Conservation (phyloP, 2,888 invertebrate species). For the Lydus trimaculatus region DNA sequence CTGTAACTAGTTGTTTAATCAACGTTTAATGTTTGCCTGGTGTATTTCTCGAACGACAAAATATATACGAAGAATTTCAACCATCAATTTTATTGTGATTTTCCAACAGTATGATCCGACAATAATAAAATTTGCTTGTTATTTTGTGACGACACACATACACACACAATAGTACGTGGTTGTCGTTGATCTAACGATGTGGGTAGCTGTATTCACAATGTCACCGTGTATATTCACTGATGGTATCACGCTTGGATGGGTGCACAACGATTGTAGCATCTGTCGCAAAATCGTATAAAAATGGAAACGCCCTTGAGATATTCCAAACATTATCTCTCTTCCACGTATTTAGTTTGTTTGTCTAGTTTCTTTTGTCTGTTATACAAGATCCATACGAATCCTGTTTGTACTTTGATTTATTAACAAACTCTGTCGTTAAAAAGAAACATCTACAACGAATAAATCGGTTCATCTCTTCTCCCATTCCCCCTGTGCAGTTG, state of each 20-base stretch:
- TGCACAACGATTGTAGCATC: conserved; percentile 36
- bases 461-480: not conserved
- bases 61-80: conserved; percentile 6
- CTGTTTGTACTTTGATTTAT: conserved; percentile 16
- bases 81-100: conserved; percentile 21
- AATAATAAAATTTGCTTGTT: conserved; percentile 29
- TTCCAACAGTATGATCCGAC: not conserved
- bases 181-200: conserved; percentile 19
- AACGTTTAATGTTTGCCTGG: conserved; percentile 28
- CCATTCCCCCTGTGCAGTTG: not conserved
- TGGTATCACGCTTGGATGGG: conserved; percentile 36
- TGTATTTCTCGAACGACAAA: conserved; percentile 25
- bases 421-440: conserved; percentile 13
- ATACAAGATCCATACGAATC: conserved; percentile 7
- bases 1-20: conserved; percentile 33
- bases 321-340: conserved; percentile 20
- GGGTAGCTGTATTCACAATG: conserved; percentile 30
- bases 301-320: conserved; percentile 35
- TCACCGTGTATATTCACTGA: conserved; percentile 34
- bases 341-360: conserved; percentile 9
- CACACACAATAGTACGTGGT: conserved; percentile 4
- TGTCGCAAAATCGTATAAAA: conserved; percentile 38
- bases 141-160: conserved; percentile 2
- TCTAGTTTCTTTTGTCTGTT: conserved; percentile 13
- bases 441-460: conserved; percentile 13